A percentile compares a stretch with the other conserved stretches of the same genome.
Evolutionary conservation across 2,888 invertebrate genomes (phyloP).

Genomic region (Phyto melanocephala): DNA sequence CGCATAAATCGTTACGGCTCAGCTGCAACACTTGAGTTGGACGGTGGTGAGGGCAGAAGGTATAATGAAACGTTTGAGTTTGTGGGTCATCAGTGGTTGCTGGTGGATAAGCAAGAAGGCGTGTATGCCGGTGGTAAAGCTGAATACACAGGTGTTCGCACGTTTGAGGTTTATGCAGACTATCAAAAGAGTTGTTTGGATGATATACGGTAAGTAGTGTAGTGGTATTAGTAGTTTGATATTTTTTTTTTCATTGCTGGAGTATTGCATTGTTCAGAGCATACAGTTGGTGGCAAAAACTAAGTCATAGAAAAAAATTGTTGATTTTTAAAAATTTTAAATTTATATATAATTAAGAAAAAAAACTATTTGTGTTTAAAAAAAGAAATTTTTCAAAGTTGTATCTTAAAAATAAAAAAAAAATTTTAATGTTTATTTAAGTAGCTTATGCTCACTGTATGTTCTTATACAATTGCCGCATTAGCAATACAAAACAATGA

Average conservation of each 20-base stretch:
- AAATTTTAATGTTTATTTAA: no score
- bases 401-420: no score
- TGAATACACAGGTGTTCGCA: slow-evolving; percentile 94
- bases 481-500: not conserved
- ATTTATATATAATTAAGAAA: no score
- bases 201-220: slow-evolving; percentile 79
- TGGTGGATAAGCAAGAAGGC: slow-evolving; percentile 96
- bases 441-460: no score
- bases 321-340: no score
- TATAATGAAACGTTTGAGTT: slow-evolving; percentile 96
- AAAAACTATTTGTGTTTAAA: no score
- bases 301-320: no score
- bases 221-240: not conserved
- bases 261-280: not conserved
- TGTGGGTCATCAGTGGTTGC: slow-evolving; percentile 93
- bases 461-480: not conserved
- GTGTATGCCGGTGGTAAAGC: slow-evolving; percentile 98
- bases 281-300: slow-evolving; percentile 3
- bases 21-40: slow-evolving; percentile 93
- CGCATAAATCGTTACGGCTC: slow-evolving; percentile 94
- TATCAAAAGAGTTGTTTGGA: slow-evolving; percentile 92
- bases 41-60: slow-evolving; percentile 95
- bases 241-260: not conserved
- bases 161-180: slow-evolving; percentile 96
- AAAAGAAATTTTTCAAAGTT: no score